Percentiles rank a stretch among this genome's conserved stretches.
Conservation (phyloP, 2,113 vertebrate species). For the Tragulus kanchil region DNA sequence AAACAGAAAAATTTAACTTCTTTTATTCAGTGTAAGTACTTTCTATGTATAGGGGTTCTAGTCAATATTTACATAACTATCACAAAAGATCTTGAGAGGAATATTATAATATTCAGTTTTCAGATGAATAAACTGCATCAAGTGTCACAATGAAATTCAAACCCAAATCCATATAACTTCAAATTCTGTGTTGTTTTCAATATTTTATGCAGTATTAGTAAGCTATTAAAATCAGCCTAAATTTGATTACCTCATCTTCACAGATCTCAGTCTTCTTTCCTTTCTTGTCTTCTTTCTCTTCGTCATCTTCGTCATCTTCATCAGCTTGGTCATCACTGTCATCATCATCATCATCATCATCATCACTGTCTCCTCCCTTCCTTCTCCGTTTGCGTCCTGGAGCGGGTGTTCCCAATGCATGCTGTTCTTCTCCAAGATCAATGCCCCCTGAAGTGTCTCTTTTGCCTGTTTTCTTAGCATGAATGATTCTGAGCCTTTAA, state of each 20-base stretch:
- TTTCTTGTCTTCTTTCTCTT: constrained; percentile 94
- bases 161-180: background rate
- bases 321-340: constrained; percentile 96
- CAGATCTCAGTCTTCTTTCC: constrained; percentile 93
- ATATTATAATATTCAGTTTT: background rate
- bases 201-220: background rate
- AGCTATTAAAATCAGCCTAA: background rate
- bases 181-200: constrained; percentile 35
- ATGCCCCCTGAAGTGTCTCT: constrained; percentile 87
- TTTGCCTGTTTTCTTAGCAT: constrained; percentile 94
- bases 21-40: background rate
- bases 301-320: constrained; percentile 96
- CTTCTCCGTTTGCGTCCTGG: constrained; percentile 91
- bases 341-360: constrained; percentile 93
- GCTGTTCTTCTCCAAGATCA: constrained; percentile 90
- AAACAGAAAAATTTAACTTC: background rate
- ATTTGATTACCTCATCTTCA: constrained; percentile 93
- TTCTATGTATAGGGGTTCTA: background rate
- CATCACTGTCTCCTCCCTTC: constrained; percentile 94
- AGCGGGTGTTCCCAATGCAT: constrained; percentile 85
- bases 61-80: background rate
- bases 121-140: constrained; percentile 33
- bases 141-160: constrained; percentile 42
- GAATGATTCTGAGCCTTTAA: constrained; percentile 93
- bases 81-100: background rate